These are phyloP conservation scores for Zeugodacus cucurbitae DNA, from an alignment of 1,140 invertebrate genomes.

Conservation along the genomic window DNA sequence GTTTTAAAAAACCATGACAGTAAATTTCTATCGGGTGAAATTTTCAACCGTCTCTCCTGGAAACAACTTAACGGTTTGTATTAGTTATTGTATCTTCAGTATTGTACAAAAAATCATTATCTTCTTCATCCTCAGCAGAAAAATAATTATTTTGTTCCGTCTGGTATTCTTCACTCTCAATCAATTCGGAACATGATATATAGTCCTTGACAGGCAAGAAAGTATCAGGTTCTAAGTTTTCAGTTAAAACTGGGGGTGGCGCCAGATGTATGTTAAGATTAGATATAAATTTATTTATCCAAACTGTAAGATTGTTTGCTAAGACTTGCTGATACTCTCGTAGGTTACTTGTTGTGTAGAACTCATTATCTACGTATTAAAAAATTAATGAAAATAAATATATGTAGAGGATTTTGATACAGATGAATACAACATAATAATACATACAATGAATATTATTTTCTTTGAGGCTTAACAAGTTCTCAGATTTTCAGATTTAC, in stretches of 20 bases:
- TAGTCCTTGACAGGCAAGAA: slow-evolving; percentile 58
- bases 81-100: slow-evolving; percentile 1
- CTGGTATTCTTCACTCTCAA: slow-evolving; percentile 48
- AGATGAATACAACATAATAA: not conserved
- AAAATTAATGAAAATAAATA: not conserved
- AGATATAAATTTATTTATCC: slow-evolving; percentile 65
- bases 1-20: slow-evolving; percentile 62
- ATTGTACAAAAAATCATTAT: slow-evolving; percentile 38
- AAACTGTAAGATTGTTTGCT: slow-evolving; percentile 60
- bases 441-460: too few species aligned
- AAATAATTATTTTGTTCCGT: slow-evolving; percentile 43
- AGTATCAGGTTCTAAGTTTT: slow-evolving; percentile 49
- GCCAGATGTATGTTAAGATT: slow-evolving; percentile 60
- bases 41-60: slow-evolving; percentile 57
- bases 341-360: slow-evolving; percentile 60
- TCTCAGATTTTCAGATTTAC: not conserved
- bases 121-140: slow-evolving; percentile 40
- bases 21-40: slow-evolving; percentile 55
- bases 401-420: not conserved
- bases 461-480: too few species aligned
- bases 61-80: slow-evolving; percentile 58
- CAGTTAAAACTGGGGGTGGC: slow-evolving; percentile 43
- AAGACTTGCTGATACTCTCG: slow-evolving; percentile 59
- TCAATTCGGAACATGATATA: slow-evolving; percentile 51
- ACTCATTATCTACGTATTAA: slow-evolving; percentile 55